Base-by-base conservation (phyloP, 2,888 invertebrate species). In the Macrophya alboannulata region DNA sequence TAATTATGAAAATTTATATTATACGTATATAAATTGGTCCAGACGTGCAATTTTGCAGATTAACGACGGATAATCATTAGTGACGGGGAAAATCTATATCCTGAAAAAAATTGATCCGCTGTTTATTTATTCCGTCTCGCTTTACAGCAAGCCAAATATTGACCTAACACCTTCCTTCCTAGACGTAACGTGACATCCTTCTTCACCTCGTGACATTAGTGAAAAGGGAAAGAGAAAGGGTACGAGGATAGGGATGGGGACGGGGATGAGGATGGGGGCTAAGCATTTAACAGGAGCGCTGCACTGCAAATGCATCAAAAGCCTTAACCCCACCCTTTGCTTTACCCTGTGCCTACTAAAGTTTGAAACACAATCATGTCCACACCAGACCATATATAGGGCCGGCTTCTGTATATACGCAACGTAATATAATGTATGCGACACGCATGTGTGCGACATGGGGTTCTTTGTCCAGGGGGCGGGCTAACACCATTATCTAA, bases 401-500 rank as follows among this genome's bases (percentile, higher is more conserved):
- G 79, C n/a, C 37, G 21, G 79, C 79, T 37, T 79, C 79, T 79
- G 79, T 79, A 40, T 37, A 51, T 31, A 62, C 59, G 59, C 25
- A 62, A 40, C 37, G 21, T 43, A 25, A 81, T 51, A 90, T 90
- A 92, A 91, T 90, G 89, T 89, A 89, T 88, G 88, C 86, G 88
- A 88, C 88, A 86, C 88, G 89, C 90, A 89, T 85, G 85, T 85
- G 85, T 85, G 85, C 77, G 62, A 87, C 86, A 87, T 88, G 88
- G 89, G 89, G 90, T 88, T 89, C 91, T 90, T 92, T 91, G 90
- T 91, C 86, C 88, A 87, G 88, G 88, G 89, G 89, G 90, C 88
- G 89, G 88, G 87, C 90, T 92, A 92, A 92, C 92, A 90, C 92
- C 91, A 92, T 93, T 93, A 92, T 92, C 92, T 91, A 92, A 92